Evolutionary conservation across 2,113 vertebrate genomes (phyloP).

Genomic region (Chascanopsetta lugubris): DNA sequence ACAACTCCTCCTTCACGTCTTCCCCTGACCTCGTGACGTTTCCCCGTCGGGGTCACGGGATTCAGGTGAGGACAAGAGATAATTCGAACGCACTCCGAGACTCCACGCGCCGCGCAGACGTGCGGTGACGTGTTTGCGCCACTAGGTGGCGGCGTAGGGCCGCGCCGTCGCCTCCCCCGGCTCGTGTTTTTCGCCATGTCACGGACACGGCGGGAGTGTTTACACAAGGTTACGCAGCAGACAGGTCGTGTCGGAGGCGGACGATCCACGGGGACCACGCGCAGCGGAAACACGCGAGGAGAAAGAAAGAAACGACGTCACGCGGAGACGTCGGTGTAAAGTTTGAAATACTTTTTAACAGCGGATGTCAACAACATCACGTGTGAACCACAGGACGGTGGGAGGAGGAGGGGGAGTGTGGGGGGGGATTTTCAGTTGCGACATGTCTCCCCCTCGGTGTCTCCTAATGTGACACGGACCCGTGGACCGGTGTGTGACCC

Average conservation of each 20-base stretch:
- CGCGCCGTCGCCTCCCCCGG: background rate
- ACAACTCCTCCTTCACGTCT: too few relatives aligned
- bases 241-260: constrained; percentile 45
- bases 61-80: too few relatives aligned
- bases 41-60: too few relatives aligned
- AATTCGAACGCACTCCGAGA: too few relatives aligned
- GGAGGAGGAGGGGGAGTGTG: too few relatives aligned
- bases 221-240: constrained; percentile 63
- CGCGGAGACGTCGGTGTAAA: too few relatives aligned
- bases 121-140: constrained; percentile 16
- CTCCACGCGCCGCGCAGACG: background rate
- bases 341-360: constrained; percentile 51
- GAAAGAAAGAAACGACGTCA: too few relatives aligned
- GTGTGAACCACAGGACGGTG: constrained; percentile 18
- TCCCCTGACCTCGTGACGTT: too few relatives aligned
- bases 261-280: constrained; percentile 34
- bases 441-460: constrained; percentile 7
- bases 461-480: constrained; percentile 33
- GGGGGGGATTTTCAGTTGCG: constrained; percentile 54
- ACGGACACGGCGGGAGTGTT: constrained; percentile 59
- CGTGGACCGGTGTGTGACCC: constrained; percentile 42
- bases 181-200: constrained; percentile 61
- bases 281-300: constrained; percentile 1
- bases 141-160: constrained; percentile 45
- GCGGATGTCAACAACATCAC: constrained; percentile 44